Percentiles rank a stretch among this genome's conserved stretches.
phyloP scores from a whole-genome alignment of 2,113 vertebrate genomes.

The Leptobrachium ailaonicum region DNA sequence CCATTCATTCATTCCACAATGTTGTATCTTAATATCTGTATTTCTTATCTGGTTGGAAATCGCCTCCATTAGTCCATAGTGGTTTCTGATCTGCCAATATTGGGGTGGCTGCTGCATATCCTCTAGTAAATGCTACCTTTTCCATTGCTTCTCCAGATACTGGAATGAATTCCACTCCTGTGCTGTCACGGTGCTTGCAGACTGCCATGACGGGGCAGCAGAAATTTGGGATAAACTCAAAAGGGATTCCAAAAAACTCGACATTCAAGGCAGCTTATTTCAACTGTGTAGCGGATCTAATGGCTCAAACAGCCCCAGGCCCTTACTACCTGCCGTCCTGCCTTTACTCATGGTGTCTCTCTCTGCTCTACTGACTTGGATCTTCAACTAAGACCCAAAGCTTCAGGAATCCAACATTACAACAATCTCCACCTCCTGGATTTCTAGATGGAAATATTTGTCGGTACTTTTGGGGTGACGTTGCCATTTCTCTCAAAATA shows the following conservation, averaged over 20 bases:
- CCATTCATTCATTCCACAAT: too few relatives aligned
- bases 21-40: too few relatives aligned
- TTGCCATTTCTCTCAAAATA: constrained; percentile 70
- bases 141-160: constrained; percentile 75
- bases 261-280: constrained; percentile 95
- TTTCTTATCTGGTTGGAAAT: too few relatives aligned
- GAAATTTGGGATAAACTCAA: constrained; percentile 98
- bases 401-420: constrained; percentile 55
- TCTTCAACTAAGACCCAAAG: constrained; percentile 70
- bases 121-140: constrained; percentile 40
- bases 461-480: constrained; percentile 64
- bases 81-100: background rate
- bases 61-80: too few relatives aligned
- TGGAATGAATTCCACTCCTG: constrained; percentile 98
- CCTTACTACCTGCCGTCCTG: constrained; percentile 64
- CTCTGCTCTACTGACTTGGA: constrained; percentile 82
- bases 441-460: constrained; percentile 65
- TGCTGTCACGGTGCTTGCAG: constrained; percentile 89
- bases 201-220: constrained; percentile 95
- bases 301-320: constrained; percentile 66
- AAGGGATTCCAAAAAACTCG: constrained; percentile 92
- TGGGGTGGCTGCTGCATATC: background rate
- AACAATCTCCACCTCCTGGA: constrained; percentile 64
- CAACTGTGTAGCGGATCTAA: constrained; percentile 89
- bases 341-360: constrained; percentile 76